Base-by-base conservation (phyloP, 2,888 invertebrate species). In the Troides oblongomaculatus region DNA sequence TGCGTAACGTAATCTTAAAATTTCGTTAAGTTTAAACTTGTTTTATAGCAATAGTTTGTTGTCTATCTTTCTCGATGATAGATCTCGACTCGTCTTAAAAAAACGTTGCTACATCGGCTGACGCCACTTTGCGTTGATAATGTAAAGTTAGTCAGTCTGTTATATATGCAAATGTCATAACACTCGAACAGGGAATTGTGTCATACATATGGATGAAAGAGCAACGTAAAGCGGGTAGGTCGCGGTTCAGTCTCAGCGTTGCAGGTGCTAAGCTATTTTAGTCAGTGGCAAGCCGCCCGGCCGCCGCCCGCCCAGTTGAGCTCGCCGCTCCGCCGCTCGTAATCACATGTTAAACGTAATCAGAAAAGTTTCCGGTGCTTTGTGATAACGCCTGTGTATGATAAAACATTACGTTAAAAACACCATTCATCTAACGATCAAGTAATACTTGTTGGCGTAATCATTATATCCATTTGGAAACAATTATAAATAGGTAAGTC, bases 241-340 rank as follows among this genome's bases (percentile, higher is more conserved):
- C 83, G 84, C 82, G 84, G 84, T 81, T 80, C 78, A 77, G 73
- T 77, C 81, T 83, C 76, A 78, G 79, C 84, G 83, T 79, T 87
- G 88, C 92, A 91, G 92, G 93, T 92, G 89, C 84, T 85, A 81
- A 78, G 86, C 88, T 92, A 92, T 92, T 92, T 92, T 84, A 81
- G 89, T 84, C 82, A 76, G 79, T 75, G 78, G 74, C 82, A 75
- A 73, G 69, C 69, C 74, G 76, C 73, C 73, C 74, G 76, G 72
- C 81, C 80, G 81, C 78, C 86, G 87, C 87, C 89, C 90, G 89
- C 88, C 89, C 90, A 85, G 86, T 85, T 84, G 81, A 79, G 78
- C 78, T 77, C 77, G 78, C 76, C 81, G 75, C 79, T 74, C 74
- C n/a, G 18, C 6, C 60, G 25, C 59, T 65, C 57, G 18, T 43